These are phyloP conservation scores for Campaea margaritaria DNA, from an alignment of 2,888 invertebrate genomes.

Conservation along the genomic window DNA sequence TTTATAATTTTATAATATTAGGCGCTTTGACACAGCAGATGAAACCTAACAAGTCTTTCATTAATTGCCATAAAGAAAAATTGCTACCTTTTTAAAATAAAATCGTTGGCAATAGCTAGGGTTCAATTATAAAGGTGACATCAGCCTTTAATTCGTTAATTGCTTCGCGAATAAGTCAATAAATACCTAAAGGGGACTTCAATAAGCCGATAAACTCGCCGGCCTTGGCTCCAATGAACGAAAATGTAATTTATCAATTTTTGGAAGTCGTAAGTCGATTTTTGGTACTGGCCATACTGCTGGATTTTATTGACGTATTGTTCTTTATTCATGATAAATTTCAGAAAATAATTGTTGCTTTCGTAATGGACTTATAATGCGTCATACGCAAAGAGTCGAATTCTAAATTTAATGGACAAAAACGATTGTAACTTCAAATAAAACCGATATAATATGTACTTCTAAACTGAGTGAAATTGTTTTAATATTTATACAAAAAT, in stretches of 20 bases:
- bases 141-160: conserved; percentile 40
- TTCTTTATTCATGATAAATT: background rate
- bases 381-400: too few species aligned
- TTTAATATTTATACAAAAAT: too few species aligned
- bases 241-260: conserved; percentile 35
- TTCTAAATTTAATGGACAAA: too few species aligned
- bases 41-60: too few species aligned
- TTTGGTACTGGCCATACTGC: conserved; percentile 25
- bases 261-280: conserved; percentile 20
- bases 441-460: too few species aligned
- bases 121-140: conserved; percentile 29
- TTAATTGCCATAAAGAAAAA: background rate
- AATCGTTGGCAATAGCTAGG: conserved; percentile 2
- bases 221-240: conserved; percentile 35
- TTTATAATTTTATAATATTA: too few species aligned
- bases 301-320: conserved; percentile 32
- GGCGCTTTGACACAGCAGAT: too few species aligned
- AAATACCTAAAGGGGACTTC: conserved; percentile 39
- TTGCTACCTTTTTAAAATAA: background rate
- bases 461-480: too few species aligned
- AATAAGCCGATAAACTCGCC: conserved; percentile 39
- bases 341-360: background rate
- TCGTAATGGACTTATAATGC: too few species aligned
- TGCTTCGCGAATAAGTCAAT: conserved; percentile 36
- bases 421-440: too few species aligned